Base-by-base conservation (phyloP, 2,113 vertebrate genomes). In the Pterocles orientalis region DNA sequence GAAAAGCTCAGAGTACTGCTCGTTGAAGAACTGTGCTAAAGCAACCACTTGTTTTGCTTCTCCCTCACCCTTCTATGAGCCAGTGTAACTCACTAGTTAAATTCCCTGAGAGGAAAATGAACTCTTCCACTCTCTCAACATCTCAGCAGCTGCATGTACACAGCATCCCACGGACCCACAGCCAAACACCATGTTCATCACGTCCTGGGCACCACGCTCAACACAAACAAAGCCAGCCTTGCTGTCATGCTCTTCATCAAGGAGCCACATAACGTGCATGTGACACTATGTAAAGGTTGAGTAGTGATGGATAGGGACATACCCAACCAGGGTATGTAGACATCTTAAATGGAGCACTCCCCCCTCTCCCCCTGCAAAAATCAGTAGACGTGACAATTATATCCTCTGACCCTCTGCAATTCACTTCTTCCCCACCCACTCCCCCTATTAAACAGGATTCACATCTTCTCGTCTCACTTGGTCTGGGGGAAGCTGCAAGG, bases 261-360 rank as follows among this genome's bases (percentile, higher is more conserved):
- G 41, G 25, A 72, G 53, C 60, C 70, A 72, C 1, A 0, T 0
- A 28, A 18, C 0, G 1, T 71, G 43, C 24, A 13, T 2, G 6
- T 17, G 39, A 51, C 18, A 12, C 61, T 8, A 41, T 1, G 0
- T 1, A 18, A 51, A 70, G 61, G 25, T 5, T 18, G 4, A 41
- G 18, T 43, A 61, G 6, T 21, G 68, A 56, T 13, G 56, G 56
- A 54, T 18, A 4, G 12, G 11, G 43, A 50, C 2, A 14, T 15
- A 54, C 11, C 13, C 25, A 76, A 12, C 4, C 28, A 54, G 14
- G 14, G 33, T 10, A 39, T 1, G 8, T 1, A 65, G 26, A 15
- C 16, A 61, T 6, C 36, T 66, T 6, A 26, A 68, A 86, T 0
- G 11, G 2, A 39, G 15, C 31, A 45, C 28, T 54, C 72, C 20